Evolutionary conservation across 2,113 vertebrate genomes (phyloP).

Genomic region (Gadus chalcogrammus): DNA sequence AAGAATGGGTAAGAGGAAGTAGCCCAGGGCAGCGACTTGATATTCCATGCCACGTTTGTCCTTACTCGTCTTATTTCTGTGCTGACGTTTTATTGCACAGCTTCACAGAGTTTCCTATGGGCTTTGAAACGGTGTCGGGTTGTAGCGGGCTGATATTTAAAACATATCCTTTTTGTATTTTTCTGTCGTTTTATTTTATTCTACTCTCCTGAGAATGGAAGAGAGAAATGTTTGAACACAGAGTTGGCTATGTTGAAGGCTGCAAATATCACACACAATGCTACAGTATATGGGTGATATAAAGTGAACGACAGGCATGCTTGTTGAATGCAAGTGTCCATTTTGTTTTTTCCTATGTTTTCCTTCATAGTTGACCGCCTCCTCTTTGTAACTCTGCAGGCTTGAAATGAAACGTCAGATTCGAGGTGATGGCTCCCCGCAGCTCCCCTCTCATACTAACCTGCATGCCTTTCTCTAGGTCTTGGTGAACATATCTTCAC

Average conservation of each 20-base stretch:
- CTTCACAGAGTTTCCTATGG: slow-evolving; percentile 15
- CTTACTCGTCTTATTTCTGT: slow-evolving; percentile 6
- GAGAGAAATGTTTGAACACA: too few species aligned
- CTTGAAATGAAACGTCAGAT: slow-evolving; percentile 32
- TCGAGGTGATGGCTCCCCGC: slow-evolving; percentile 9
- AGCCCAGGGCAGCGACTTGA: slow-evolving; percentile 22
- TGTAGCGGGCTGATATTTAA: slow-evolving; percentile 18
- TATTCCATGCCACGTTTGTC: slow-evolving; percentile 21
- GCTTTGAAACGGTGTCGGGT: slow-evolving; percentile 38
- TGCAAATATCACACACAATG: background rate
- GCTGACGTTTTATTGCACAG: slow-evolving; percentile 30
- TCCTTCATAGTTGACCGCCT: slow-evolving; percentile 13
- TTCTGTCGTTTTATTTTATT: background rate
- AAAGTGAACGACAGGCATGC: background rate
- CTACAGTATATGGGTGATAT: background rate
- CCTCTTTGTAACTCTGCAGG: slow-evolving; percentile 40
- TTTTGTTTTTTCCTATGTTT: slow-evolving; percentile 16
- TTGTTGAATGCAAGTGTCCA: too few species aligned
- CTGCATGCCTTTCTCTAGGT: too few species aligned
- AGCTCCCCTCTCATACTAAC: background rate
- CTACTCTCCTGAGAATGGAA: background rate
- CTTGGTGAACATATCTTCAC: too few species aligned
- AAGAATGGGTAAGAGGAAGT: slow-evolving; percentile 21
- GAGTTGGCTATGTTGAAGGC: too few species aligned
- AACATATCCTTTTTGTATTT: background rate